Evolutionary conservation across 2,113 vertebrate species (phyloP).

Genomic region (Bostrychus sinensis): DNA sequence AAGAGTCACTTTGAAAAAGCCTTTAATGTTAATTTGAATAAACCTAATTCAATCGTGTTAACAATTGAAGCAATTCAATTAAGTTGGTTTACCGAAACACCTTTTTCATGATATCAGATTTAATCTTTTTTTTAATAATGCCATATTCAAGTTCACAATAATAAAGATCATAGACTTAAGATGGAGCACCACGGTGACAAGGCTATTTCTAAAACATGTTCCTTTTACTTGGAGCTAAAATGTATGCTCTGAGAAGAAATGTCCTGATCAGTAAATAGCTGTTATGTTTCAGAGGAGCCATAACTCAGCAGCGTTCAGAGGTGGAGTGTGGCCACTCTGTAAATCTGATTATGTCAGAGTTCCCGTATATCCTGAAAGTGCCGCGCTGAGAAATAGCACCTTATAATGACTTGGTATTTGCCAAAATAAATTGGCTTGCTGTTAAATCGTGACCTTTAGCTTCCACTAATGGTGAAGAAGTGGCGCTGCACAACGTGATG

Average conservation of each 20-base stretch:
- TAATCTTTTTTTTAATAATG: no score
- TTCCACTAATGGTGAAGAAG: slow-evolving; percentile 42
- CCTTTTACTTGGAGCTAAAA: neutral
- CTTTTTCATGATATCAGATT: no score
- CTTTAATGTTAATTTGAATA: no score
- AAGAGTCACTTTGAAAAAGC: no score
- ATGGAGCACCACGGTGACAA: no score
- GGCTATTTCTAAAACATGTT: neutral
- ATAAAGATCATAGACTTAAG: no score
- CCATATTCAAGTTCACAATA: no score
- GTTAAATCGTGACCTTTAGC: slow-evolving; percentile 51
- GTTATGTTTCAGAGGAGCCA: neutral
- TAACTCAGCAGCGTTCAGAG: slow-evolving; percentile 15
- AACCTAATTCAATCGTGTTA: no score
- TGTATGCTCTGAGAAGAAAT: neutral
- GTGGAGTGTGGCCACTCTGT: slow-evolving; percentile 23
- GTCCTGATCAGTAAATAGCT: slow-evolving; percentile 1
- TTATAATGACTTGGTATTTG: slow-evolving; percentile 55
- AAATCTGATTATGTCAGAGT: slow-evolving; percentile 31
- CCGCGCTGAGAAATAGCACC: slow-evolving; percentile 9
- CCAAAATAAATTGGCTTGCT: slow-evolving; percentile 45
- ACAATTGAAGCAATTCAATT: no score
- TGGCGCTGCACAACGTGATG: slow-evolving; percentile 28
- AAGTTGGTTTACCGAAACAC: no score
- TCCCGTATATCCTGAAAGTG: slow-evolving; percentile 9